phyloP scores from a whole-genome alignment of 2,113 vertebrate genomes.

The Crypturellus undulatus region DNA sequence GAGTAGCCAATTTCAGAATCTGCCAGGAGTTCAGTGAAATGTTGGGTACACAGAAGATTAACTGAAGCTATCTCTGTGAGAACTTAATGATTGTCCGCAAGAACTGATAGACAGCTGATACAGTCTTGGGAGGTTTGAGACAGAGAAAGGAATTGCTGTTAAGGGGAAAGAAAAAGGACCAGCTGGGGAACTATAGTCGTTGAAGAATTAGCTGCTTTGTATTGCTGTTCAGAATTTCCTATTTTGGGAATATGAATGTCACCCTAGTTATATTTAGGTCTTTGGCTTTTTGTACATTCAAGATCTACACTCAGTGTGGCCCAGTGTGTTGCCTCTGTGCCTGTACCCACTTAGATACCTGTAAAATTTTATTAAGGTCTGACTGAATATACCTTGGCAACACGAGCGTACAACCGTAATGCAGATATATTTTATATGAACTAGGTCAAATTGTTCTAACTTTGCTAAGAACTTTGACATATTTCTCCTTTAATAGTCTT shows the following conservation, averaged over 20 bases:
- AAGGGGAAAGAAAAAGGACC: background rate
- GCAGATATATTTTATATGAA: background rate
- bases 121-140: background rate
- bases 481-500: background rate
- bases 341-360: background rate
- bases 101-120: background rate
- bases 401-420: background rate
- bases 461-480: background rate
- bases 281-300: background rate
- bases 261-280: background rate
- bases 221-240: background rate
- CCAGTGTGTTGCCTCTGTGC: accelerated
- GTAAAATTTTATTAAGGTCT: background rate
- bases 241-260: background rate
- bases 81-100: background rate
- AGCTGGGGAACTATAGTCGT: background rate
- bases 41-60: background rate
- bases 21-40: background rate
- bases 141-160: background rate
- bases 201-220: background rate
- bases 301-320: background rate
- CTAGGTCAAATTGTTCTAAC: background rate
- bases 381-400: background rate
- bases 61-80: background rate
- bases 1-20: slow-evolving; percentile 9